Conservation (phyloP, 2,888 invertebrate species). For the Parapristionchus giblindavisi region DNA sequence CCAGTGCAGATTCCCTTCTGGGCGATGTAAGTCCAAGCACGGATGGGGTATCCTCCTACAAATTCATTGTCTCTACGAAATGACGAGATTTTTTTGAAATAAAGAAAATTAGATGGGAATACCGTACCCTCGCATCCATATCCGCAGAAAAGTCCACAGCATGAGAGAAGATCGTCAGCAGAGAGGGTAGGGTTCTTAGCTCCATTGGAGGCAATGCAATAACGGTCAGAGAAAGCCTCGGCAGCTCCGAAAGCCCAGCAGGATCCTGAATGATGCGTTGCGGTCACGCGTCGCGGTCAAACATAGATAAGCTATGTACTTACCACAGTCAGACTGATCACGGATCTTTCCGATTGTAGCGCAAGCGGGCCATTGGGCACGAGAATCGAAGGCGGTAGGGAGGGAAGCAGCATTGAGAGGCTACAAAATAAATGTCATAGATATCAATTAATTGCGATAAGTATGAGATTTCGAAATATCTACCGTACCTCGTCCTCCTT, state of each 20-base stretch:
- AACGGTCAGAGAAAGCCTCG: slow-evolving; percentile 72
- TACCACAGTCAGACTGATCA: slow-evolving; percentile 86
- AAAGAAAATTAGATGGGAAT: neutral
- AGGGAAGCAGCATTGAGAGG: slow-evolving; percentile 70
- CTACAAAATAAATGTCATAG: neutral
- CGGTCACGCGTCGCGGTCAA: neutral
- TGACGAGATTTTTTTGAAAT: neutral
- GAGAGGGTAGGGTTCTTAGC: slow-evolving; percentile 69
- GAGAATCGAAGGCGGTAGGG: slow-evolving; percentile 84
- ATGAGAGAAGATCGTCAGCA: slow-evolving; percentile 71
- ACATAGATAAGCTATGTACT: too few relatives aligned
- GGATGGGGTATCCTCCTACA: slow-evolving; percentile 81
- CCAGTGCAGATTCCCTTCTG: slow-evolving; percentile 85
- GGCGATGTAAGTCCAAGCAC: slow-evolving; percentile 88
- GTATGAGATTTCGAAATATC: neutral
- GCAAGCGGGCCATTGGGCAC: slow-evolving; percentile 84
- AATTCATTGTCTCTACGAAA: neutral
- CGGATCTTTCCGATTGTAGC: slow-evolving; percentile 84
- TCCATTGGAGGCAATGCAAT: slow-evolving; percentile 71
- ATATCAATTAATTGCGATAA: neutral
- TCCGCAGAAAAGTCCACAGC: slow-evolving; percentile 70
- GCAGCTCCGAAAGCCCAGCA: slow-evolving; percentile 79
- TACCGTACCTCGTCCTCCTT: neutral
- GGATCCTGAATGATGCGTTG: slow-evolving; percentile 75
- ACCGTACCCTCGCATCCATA: slow-evolving; percentile 65